A percentile compares a stretch with the other conserved stretches of the same genome.
phyloP scores from a whole-genome alignment of 2,797 vertebrate genomes.

The Molothrus ater region DNA sequence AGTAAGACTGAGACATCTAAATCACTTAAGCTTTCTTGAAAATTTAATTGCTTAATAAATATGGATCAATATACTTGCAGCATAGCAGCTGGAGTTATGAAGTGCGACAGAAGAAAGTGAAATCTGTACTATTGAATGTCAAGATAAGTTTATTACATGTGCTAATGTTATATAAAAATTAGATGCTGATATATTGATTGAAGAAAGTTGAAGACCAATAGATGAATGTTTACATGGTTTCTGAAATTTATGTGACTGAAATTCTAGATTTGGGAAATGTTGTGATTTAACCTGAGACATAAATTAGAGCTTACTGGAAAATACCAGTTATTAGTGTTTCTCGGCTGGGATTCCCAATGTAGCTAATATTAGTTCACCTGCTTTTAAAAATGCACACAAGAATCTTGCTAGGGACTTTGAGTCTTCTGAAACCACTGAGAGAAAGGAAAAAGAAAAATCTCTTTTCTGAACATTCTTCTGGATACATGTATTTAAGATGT shows the following conservation, averaged over 20 bases:
- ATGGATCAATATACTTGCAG: not conserved
- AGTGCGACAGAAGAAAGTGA: not conserved
- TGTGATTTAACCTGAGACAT: not conserved
- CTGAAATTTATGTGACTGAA: not conserved
- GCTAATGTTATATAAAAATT: not conserved
- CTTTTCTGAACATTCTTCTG: not conserved
- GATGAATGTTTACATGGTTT: not conserved
- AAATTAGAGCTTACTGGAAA: not conserved
- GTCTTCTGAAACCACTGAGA: not conserved
- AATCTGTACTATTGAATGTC: not conserved
- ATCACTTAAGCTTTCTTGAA: not conserved
- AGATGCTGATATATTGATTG: not conserved
- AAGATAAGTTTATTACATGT: not conserved
- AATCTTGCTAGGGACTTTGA: not conserved
- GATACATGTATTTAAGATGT: fast-evolving
- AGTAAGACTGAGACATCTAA: not conserved
- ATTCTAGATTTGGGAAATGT: not conserved
- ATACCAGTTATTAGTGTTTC: not conserved
- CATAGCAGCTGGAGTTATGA: not conserved
- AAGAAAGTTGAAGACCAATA: not conserved
- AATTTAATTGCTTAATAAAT: not conserved
- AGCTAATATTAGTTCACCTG: not conserved
- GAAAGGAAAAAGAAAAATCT: not conserved
- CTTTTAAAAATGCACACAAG: not conserved
- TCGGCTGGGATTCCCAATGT: not conserved